A percentile compares a stretch with the other conserved stretches of the same genome.
These are phyloP conservation scores for Sebastes alutus DNA, from an alignment of 2,797 vertebrate species.

Conservation along the genomic window DNA sequence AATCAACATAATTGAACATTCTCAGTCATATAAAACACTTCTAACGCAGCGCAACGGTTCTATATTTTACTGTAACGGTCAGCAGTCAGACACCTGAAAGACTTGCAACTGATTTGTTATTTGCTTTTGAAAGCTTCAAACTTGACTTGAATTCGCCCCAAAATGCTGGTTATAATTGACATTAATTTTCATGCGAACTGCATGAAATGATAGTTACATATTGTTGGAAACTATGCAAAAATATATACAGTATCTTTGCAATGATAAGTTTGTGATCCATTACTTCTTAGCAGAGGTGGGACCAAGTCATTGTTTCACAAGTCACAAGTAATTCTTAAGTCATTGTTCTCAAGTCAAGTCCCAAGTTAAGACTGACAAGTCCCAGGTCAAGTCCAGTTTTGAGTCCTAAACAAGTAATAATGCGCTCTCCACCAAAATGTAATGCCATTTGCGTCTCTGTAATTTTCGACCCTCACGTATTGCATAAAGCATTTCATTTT, in stretches of 20 bases:
- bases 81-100: not conserved
- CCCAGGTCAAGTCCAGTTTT: too few relatives aligned
- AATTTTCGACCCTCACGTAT: too few relatives aligned
- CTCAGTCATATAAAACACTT: not conserved
- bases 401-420: too few relatives aligned
- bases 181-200: not conserved
- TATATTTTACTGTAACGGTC: not conserved
- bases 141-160: not conserved
- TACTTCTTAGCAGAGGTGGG: not conserved
- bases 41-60: not conserved
- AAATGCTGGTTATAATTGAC: not conserved
- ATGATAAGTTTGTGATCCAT: not conserved
- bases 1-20: not conserved
- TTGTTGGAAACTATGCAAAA: not conserved
- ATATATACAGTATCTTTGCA: not conserved
- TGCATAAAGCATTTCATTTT: too few relatives aligned
- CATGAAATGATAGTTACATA: not conserved
- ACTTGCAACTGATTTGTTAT: not conserved
- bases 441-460: too few relatives aligned
- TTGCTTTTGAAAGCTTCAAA: not conserved
- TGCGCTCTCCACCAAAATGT: too few relatives aligned
- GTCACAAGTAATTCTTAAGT: too few relatives aligned
- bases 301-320: too few relatives aligned
- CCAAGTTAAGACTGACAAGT: too few relatives aligned
- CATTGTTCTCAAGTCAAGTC: too few relatives aligned